Evolutionary conservation across 2,797 vertebrate species (phyloP), one percentile per base, ranked within the genome.

Genomic region (Antrozous pallidus): DNA sequence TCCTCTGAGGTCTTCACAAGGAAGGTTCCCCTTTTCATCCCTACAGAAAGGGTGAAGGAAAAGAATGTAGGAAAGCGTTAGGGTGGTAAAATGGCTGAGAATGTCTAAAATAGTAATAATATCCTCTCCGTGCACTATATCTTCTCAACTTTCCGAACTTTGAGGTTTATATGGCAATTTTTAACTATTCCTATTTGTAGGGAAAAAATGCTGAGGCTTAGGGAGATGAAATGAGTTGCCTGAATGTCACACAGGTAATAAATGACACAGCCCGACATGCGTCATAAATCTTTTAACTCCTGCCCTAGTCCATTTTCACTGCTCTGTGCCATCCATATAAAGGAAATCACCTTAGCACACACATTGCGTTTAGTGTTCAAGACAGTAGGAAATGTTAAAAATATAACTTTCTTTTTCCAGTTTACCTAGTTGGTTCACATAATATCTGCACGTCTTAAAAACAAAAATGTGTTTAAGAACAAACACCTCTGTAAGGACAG

Each of bases 1-100:
- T 97, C 99, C 98, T 97, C 98, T 98, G 28, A 98, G 97, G 74
- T 99, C 99, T 5, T 99, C 99, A 95, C 98, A 98, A 2, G 99
- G 98, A 94, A 99, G 97, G 96, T 98, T 98, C 93, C 99, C 99
- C 85, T 99, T 99, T 96, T 99, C 99, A 93, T 99, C 99, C 98
- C 99, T 99, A 93, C 85, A 91, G 54, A 77, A 71, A 94, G 28
- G 47, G 77, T 73, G 88, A 87, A 92, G 49, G 56, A 94, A 54
- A 90, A 80, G 16, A 14, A 74, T 49, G 9, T 26, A 88, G 54
- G 38, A 42, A 91, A 94, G 42, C 67, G 65, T 92, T 78, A 89
- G 58, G 28, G 33, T 63, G 31, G 54, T 80, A 81, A 95, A 94
- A 81, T 75, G 51, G 49, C 33, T 61, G 63, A 89, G 40, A 86